Evolutionary conservation across 2,113 vertebrate species (phyloP).

Genomic region (Otus sunia): DNA sequence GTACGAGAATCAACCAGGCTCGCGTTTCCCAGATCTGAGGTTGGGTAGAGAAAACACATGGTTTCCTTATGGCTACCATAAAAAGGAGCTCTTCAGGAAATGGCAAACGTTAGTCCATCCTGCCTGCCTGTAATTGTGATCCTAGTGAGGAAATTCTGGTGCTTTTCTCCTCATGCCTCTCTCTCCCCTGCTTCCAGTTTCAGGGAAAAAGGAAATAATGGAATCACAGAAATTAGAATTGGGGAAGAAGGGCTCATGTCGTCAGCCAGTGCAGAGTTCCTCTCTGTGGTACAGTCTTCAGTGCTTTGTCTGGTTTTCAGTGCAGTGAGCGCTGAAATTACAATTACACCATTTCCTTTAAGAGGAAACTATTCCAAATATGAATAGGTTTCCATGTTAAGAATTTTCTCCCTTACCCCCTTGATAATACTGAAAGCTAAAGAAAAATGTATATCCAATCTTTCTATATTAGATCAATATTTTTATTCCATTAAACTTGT

Average conservation of each 20-base stretch:
- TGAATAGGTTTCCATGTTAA: constrained; percentile 17
- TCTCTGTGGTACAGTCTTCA: not conserved
- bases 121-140: not conserved
- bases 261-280: not conserved
- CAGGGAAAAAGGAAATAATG: not conserved
- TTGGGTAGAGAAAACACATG: not conserved
- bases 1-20: not conserved
- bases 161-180: not conserved
- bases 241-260: not conserved
- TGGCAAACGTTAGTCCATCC: not conserved
- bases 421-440: constrained; percentile 3
- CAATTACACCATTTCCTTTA: constrained; percentile 47
- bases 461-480: constrained; percentile 68
- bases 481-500: constrained; percentile 58
- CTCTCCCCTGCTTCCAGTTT: not conserved
- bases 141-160: not conserved
- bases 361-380: constrained; percentile 50
- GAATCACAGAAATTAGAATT: not conserved
- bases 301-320: constrained; percentile 15
- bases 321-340: not conserved
- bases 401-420: constrained; percentile 11
- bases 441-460: constrained; percentile 60
- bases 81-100: not conserved
- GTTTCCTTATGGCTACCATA: not conserved
- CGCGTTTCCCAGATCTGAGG: not conserved